Conservation (phyloP, 2,797 vertebrate genomes). For the Sardinella longiceps region DNA sequence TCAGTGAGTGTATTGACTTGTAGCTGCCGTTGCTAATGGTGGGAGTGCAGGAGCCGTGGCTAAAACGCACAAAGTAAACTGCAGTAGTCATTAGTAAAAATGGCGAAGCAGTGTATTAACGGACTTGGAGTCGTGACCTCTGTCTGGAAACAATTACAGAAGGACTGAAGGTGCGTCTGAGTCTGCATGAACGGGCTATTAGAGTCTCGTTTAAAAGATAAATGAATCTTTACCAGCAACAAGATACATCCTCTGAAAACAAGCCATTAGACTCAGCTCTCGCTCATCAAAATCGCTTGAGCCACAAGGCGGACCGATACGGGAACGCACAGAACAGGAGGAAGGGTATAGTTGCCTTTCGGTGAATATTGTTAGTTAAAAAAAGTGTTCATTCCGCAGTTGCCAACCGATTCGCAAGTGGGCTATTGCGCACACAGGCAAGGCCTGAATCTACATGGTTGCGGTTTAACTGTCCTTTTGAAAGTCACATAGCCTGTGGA, state of each 20-base stretch:
- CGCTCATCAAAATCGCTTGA: background rate
- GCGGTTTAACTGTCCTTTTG: too few relatives aligned
- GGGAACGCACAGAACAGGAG: background rate
- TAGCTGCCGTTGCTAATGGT: conserved; percentile 14
- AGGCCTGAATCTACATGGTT: too few relatives aligned
- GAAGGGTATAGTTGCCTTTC: background rate
- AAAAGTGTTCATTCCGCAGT: background rate
- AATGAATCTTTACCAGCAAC: conserved; percentile 67
- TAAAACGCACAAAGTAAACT: conserved; percentile 18
- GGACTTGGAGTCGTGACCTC: conserved; percentile 65
- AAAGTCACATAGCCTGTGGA: too few relatives aligned
- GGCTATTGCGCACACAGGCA: too few relatives aligned
- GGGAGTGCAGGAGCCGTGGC: background rate
- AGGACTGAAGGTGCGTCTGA: conserved; percentile 27
- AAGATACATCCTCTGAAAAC: conserved; percentile 67
- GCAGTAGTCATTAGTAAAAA: conserved; percentile 40
- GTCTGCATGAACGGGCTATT: conserved; percentile 42
- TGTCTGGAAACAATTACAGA: conserved; percentile 67
- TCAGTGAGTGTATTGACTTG: background rate
- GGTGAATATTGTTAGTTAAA: background rate
- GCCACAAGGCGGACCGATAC: background rate
- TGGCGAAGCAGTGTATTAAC: conserved; percentile 57
- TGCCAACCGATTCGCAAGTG: too few relatives aligned
- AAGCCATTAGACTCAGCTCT: conserved; percentile 48
- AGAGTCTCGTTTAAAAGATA: conserved; percentile 60